Evolutionary conservation across 1,140 invertebrate species (phyloP).

Genomic region (Drosophila burlai): DNA sequence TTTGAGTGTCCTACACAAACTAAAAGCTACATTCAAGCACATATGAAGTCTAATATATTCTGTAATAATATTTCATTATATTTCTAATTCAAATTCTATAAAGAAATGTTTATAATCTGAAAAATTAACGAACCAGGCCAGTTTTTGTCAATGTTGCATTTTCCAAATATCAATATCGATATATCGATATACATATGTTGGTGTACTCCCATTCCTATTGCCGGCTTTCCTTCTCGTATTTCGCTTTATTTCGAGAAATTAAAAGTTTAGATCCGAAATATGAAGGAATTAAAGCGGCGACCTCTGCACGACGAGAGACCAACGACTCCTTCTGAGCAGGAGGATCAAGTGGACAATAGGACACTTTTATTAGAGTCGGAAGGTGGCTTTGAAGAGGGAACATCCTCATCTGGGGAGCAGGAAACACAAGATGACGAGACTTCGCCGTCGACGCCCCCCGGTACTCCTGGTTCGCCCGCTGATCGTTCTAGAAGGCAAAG

Average conservation of each 20-base stretch:
- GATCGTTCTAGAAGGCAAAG: constrained; percentile 1
- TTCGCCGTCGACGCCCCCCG: not conserved
- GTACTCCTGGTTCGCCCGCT: not conserved
- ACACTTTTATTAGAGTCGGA: not conserved
- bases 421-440: not conserved
- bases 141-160: not conserved
- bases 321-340: not conserved
- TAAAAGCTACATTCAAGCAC: not conserved
- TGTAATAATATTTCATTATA: not conserved
- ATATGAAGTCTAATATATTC: not conserved
- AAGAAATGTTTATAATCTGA: not conserved
- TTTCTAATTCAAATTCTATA: not conserved
- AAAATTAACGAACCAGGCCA: not conserved
- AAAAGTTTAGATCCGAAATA: not conserved
- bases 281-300: constrained; percentile 6
- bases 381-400: constrained; percentile 24
- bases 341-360: constrained; percentile 3
- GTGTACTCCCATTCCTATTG: not conserved
- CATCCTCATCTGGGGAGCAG: constrained; percentile 18
- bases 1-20: not conserved
- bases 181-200: not conserved
- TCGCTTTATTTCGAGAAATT: not conserved
- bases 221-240: not conserved
- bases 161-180: not conserved
- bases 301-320: not conserved